Base-by-base conservation (phyloP, 2,888 invertebrate species). In the Drosophila prolongata region DNA sequence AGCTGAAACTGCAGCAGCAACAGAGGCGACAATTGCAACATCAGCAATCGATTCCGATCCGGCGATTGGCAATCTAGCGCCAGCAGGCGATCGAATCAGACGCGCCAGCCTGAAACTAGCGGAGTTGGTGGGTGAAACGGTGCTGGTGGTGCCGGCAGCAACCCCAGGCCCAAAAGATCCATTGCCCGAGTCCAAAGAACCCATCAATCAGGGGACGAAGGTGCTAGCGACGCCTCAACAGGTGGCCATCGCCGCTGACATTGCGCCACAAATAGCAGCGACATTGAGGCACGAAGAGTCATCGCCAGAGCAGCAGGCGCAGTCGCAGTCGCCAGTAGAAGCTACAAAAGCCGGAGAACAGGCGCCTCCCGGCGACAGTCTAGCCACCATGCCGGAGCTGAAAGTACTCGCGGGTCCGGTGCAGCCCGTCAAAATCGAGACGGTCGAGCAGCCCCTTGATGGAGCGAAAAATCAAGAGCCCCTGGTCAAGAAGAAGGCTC, bases 321-420 rank as follows among this genome's bases (percentile, higher is more conserved):
- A 59, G 52, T 47, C 54, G 65, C 43, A 59, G 49, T 47, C 54
- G 65, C 43, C 52, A 67, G 46, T 16, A 40, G 61, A 49, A 55
- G 75, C 86, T 86, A 85, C 85, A 85, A 85, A 85, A 85, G 84
- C 74, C 76, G 69, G 72, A 68, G 87, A 75, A 69, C 74, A 75
- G 64, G 68, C 72, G 64, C 68, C 66, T 53, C 16, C 66, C 30
- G 59, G 56, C 55, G 61, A 77, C 81, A 86, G 89, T 86, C 74
- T 81, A 75, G 73, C 53, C 61, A 56, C 44, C 61, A 90, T 90
- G 90, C 90, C 91, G 67, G 91, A 90, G 84, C 76, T 87, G 78
- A 80, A 91, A 84, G 78, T 89, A 75, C 68, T 83, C n/a, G 62
- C 88, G 52, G 87, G 85, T 6, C 90, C 90, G 37, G 89, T 89